These are phyloP conservation scores for Sitta carolinensis DNA, from an alignment of 2,797 vertebrate species.

Conservation along the genomic window DNA sequence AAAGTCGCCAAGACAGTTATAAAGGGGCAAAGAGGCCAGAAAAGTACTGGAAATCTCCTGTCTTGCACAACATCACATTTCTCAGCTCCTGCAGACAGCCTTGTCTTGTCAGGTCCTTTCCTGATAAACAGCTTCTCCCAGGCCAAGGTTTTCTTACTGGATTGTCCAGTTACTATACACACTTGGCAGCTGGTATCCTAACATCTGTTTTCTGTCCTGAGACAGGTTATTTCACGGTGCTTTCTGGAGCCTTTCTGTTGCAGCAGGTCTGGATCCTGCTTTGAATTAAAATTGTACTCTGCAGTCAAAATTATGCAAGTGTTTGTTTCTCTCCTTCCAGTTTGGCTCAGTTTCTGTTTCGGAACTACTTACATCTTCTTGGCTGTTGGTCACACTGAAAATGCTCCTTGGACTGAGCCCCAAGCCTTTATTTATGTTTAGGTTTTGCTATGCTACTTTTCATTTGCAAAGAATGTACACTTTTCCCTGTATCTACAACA, in stretches of 20 bases:
- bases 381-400: neutral
- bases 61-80: neutral
- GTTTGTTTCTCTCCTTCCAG: neutral
- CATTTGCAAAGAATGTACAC: neutral
- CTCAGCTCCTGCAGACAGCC: neutral
- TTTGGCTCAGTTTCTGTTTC: neutral
- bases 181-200: neutral
- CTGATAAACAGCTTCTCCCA: neutral
- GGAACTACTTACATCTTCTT: neutral
- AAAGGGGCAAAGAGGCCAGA: neutral
- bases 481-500: neutral
- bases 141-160: neutral
- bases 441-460: neutral
- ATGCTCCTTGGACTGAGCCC: neutral
- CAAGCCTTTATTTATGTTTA: neutral
- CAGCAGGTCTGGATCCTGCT: neutral
- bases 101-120: neutral
- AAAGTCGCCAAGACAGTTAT: neutral
- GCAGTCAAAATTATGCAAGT: neutral
- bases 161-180: neutral
- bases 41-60: neutral
- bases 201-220: neutral
- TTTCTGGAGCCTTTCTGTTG: neutral
- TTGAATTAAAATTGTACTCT: neutral
- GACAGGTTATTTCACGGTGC: fast-evolving